Base-by-base conservation (phyloP, 1,140 invertebrate species). In the Drosophila equinoxialis region DNA sequence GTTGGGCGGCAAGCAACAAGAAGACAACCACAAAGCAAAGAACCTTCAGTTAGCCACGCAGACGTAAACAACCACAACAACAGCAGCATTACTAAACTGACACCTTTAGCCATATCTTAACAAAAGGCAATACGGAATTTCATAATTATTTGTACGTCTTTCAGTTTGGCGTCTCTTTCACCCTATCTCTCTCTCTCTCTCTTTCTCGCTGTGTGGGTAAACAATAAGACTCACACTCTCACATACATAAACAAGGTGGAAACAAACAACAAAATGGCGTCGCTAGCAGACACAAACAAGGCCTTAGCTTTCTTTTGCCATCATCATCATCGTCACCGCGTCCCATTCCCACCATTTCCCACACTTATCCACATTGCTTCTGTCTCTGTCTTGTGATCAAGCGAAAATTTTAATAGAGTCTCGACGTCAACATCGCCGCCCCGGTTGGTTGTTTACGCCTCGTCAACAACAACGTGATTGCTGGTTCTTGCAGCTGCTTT, bases 401-500 rank as follows among this genome's bases (percentile, higher is more conserved):
- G 82, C 74, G 74, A 79, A 86, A 77, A 79, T 76, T 86, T 87
- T 87, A 83, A 86, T 87, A 86, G 79, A 86, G 76, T 79, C 79
- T 79, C 79, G 83, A 89, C 84, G 76, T 87, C 79, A 83, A 79
- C 79, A 89, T 77, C 69, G 81, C 65, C 67, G 17, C 17, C 45
- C 45, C 45, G 17, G 45, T 23, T 51, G 45, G 73, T 89, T 86
- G 82, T 87, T 86, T 83, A 79, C 79, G 82, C 87, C 79, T 73
- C 82, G 78, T 86, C 82, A 81, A 82, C 82, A 68, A 57, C 65
- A 87, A 64, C 72, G 71, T 75, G 70, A 81, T 77, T 81, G 74
- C 75, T 78, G 68, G 57, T 60, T 84, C 37, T 23, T 76, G 71
- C 68, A 79, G 82, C 75, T 87, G 79, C 67, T 79, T 83, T 87